A percentile compares a stretch with the other conserved stretches of the same genome.
Conservation (phyloP, 2,888 invertebrate species). For the Plagodis dolabraria region DNA sequence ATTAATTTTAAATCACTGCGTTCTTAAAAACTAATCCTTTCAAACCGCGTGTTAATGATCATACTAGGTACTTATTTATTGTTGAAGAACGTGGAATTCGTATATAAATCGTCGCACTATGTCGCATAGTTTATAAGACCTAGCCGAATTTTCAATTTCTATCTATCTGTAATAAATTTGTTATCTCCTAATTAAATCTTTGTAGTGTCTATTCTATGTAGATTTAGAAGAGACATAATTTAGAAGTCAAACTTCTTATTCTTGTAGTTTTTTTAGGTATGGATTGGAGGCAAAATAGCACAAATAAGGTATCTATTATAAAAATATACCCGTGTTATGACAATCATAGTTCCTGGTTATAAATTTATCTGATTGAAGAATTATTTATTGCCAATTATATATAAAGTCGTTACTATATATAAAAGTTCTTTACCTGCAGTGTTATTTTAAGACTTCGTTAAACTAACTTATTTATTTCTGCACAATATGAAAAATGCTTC, state of each 20-base stretch:
- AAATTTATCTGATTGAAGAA: not conserved
- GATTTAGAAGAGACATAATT: slow-evolving; percentile 27
- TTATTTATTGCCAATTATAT: no score
- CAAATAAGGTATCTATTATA: slow-evolving; percentile 14
- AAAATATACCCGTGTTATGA: slow-evolving; percentile 17
- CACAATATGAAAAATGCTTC: slow-evolving; percentile 5
- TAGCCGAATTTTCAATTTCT: no score
- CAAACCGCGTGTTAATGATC: no score
- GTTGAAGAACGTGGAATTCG: no score
- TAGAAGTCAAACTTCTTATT: slow-evolving; percentile 39
- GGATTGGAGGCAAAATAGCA: slow-evolving; percentile 13
- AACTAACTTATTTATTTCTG: not conserved
- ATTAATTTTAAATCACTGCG: no score
- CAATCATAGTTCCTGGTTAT: slow-evolving; percentile 18
- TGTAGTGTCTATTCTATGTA: slow-evolving; percentile 37
- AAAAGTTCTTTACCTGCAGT: no score
- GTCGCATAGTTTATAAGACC: no score
- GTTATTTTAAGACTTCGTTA: no score
- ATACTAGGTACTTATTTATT: no score
- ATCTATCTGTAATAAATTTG: slow-evolving; percentile 21
- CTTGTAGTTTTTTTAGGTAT: slow-evolving; percentile 16
- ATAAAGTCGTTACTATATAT: no score
- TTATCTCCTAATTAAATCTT: slow-evolving; percentile 33
- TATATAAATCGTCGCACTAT: no score
- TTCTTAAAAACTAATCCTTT: no score